Percentiles rank a stretch among this genome's conserved stretches.
These are phyloP conservation scores for Corydoras sp. DNA, from an alignment of 2,113 vertebrate species.

Conservation along the genomic window DNA sequence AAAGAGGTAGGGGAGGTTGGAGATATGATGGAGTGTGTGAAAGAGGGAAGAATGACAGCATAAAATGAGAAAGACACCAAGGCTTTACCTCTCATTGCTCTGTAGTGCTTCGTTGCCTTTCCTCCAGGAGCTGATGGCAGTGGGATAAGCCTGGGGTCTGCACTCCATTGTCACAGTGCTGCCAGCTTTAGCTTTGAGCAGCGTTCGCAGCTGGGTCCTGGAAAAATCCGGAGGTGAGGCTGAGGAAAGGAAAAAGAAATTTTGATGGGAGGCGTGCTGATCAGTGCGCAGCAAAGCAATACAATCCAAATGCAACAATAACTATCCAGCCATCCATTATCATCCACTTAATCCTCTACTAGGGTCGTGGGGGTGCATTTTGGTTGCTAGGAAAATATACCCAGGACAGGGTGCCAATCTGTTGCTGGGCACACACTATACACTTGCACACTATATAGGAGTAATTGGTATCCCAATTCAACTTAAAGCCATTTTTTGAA, in stretches of 20 bases:
- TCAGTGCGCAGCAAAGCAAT: background rate
- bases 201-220: slow-evolving; percentile 74
- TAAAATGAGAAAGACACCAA: background rate
- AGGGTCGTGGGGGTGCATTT: too few species aligned
- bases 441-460: too few species aligned
- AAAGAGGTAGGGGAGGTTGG: background rate
- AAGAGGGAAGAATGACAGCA: background rate
- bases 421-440: too few species aligned
- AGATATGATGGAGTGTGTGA: slow-evolving; percentile 4
- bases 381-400: too few species aligned
- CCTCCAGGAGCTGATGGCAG: slow-evolving; percentile 79
- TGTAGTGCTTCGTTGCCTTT: slow-evolving; percentile 76
- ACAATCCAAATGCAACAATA: too few species aligned
- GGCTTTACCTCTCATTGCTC: slow-evolving; percentile 75
- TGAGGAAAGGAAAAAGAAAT: slow-evolving; percentile 53
- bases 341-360: too few species aligned
- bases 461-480: too few species aligned
- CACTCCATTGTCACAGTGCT: slow-evolving; percentile 81
- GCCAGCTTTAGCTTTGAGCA: slow-evolving; percentile 82
- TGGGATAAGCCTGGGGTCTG: slow-evolving; percentile 82
- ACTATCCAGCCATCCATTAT: too few species aligned
- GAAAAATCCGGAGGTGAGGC: slow-evolving; percentile 89
- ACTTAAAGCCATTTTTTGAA: too few species aligned
- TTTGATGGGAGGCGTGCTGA: slow-evolving; percentile 9
- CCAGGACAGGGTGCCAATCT: too few species aligned